Percentiles rank a stretch among this genome's conserved stretches.
These are phyloP conservation scores for Pithys albifrons DNA, from an alignment of 2,113 vertebrate species.

Conservation along the genomic window DNA sequence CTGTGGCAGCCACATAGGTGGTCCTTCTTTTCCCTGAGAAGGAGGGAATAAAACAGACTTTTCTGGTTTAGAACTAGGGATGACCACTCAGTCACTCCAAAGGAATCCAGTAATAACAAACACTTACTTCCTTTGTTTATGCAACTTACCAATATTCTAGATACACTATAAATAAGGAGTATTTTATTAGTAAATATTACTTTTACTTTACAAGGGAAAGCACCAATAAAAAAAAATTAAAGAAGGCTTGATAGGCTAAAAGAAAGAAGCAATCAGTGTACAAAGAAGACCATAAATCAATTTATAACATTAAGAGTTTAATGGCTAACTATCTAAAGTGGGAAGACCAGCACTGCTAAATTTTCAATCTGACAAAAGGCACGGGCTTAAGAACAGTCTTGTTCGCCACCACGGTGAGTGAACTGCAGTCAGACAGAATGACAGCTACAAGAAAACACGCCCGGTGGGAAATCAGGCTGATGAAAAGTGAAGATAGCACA, in stretches of 20 bases:
- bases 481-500: not conserved
- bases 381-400: not conserved
- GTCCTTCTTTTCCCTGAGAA: not conserved
- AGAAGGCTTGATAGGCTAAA: not conserved
- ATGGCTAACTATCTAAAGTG: not conserved
- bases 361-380: not conserved
- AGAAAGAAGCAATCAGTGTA: not conserved
- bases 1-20: not conserved
- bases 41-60: not conserved
- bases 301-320: not conserved
- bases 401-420: rapidly evolving
- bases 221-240: not conserved
- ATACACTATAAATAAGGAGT: not conserved
- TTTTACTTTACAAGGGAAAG: not conserved
- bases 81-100: not conserved
- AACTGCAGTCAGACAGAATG: not conserved
- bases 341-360: not conserved
- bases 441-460: not conserved
- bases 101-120: not conserved
- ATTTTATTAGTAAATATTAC: not conserved
- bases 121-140: not conserved
- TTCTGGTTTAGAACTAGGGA: not conserved
- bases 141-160: not conserved
- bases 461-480: not conserved
- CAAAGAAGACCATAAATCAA: not conserved